Evolutionary conservation across 2,113 vertebrate species (phyloP), one percentile per base, ranked within the genome.

Genomic region (Myrmophylax atrothorax): DNA sequence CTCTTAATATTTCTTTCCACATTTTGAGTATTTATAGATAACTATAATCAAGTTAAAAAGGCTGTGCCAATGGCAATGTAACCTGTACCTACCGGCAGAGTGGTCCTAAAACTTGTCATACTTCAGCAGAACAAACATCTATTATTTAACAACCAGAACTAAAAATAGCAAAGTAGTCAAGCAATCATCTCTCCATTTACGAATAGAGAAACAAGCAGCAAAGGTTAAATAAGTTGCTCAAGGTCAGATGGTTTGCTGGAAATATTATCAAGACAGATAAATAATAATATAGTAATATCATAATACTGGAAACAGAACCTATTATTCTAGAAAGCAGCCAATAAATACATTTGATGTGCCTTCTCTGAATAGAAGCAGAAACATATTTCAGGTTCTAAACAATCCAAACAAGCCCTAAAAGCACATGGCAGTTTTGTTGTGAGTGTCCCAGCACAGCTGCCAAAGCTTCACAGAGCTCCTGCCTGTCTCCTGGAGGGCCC

Each of bases 91-190:
- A 52, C 66, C 15, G 38, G 79, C 75, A 84, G n/a, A 53, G 60
- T 47, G 29, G 68, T 35, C 81, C 88, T 84, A 70, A 95, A 95
- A 79, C 35, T 33, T 83, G 50, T 80, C 90, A 64, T 69, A 88
- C 69, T 88, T 93, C 90, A 92, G 79, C 60, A 84, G 84, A 96
- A 80, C 29, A 91, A 91, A 77, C 53, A 96, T 94, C 73, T 90
- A 92, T 88, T 94, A 94, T 94, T 95, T 91, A 97, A 87, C 60
- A 94, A 70, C 50, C 35, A 86, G 56, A 83, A 28, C 86, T 90
- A 95, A 96, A 83, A 94, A 93, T 70, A 95, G 91, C 47, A 33
- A 83, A 63, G 73, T 12, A 94, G 92, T 23, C 94, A 78, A 93
- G 76, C 73, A 95, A 84, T 81, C 77, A 68, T 70, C 52, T 84